A percentile compares a stretch with the other conserved stretches of the same genome.
These are phyloP conservation scores for Clunio marinus DNA, from an alignment of 2,888 invertebrate genomes.

Conservation along the genomic window DNA sequence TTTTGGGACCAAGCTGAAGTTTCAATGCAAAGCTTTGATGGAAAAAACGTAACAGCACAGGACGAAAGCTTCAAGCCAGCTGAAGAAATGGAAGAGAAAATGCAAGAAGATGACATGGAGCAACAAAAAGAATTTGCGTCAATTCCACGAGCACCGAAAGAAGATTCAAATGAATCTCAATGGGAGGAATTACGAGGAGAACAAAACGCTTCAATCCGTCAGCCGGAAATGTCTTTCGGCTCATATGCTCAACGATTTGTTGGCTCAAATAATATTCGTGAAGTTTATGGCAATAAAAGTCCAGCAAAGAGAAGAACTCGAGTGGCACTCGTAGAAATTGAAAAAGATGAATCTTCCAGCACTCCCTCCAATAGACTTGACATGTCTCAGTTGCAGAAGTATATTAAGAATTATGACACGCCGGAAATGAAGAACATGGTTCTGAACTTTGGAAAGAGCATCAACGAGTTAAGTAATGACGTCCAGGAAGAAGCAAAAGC, in stretches of 20 bases:
- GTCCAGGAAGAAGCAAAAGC: not conserved
- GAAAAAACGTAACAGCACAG: constrained; percentile 2
- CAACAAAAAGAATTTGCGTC: constrained; percentile 49
- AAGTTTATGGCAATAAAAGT: constrained; percentile 40
- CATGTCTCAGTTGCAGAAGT: not conserved
- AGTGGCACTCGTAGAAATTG: constrained; percentile 43
- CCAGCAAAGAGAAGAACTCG: constrained; percentile 42
- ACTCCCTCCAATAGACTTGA: not conserved
- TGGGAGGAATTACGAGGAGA: constrained; percentile 7
- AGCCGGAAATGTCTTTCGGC: constrained; percentile 27
- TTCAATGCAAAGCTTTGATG: not conserved
- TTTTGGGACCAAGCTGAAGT: not conserved
- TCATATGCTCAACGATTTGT: not conserved
- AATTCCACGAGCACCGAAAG: constrained; percentile 44
- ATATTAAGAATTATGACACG: constrained; percentile 2
- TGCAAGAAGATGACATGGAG: constrained; percentile 47
- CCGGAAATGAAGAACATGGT: not conserved
- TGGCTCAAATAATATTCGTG: not conserved
- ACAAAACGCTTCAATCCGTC: not conserved
- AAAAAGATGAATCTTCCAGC: not conserved
- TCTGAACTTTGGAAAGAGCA: not conserved
- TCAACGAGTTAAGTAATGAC: not conserved
- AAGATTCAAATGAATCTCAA: not conserved
- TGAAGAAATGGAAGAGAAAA: constrained; percentile 46
- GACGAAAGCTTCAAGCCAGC: constrained; percentile 2